Base-by-base conservation (phyloP, 2,797 vertebrate species). In the Syndactyla subalaris region DNA sequence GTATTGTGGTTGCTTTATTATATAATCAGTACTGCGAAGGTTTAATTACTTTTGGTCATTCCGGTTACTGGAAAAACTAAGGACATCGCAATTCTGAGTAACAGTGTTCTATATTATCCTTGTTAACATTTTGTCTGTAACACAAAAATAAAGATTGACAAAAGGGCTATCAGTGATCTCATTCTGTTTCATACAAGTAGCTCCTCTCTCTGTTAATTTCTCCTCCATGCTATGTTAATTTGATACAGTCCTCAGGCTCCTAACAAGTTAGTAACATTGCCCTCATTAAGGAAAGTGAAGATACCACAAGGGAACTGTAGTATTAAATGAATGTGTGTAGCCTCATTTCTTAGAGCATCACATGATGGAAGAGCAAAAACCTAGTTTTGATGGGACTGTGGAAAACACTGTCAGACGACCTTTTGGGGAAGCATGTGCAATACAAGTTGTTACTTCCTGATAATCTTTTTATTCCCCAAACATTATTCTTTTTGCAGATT, bases 201-300 rank as follows among this genome's bases (percentile, higher is more conserved):
- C 61, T 92, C 26, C 61, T 65, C 84, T 91, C 57, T 65, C 62
- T 70, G 75, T 36, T 93, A 93, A 88, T 93, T 96, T 85, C 62
- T 90, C 34, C 68, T 94, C 75, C 74, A 66, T 29, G 46, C n/a
- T 68, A 90, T 77, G 72, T 78, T 92, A 95, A 95, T 94, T 95
- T 85, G 75, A 82, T 71, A 71, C 38, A 82, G 93, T 93, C 92
- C 85, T 96, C 85, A 88, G 93, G 93, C 80, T 95, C 51, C 62
- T 86, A 94, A 90, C 74, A 88, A 94, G 85, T 87, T 96, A 92
- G 77, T 59, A 94, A 87, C 58, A n/a, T 68, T 90, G 93, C 38
- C 89, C 95, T 96, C 91, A 91, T 96, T 96, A 94, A 90, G 41
- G 49, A 86, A 92, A 93, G 66, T 23, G n/a, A 89, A 92, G 77